Conservation (phyloP, 2,888 invertebrate species). For the Plagodis dolabraria region DNA sequence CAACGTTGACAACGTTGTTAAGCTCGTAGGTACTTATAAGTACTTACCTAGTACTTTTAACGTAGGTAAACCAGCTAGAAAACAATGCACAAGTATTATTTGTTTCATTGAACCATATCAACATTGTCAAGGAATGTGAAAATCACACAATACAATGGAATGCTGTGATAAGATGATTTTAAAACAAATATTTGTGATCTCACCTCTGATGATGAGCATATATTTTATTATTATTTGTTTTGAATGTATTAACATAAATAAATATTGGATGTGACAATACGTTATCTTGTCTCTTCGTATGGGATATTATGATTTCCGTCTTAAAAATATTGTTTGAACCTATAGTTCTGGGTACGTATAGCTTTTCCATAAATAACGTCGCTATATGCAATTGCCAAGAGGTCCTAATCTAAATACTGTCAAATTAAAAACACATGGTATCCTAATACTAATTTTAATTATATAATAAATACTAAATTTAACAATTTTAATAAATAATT, state of each 20-base stretch:
- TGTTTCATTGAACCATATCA: slow-evolving; percentile 9
- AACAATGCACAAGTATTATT: slow-evolving; percentile 9
- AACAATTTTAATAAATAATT: too few species aligned
- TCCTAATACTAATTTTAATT: too few species aligned
- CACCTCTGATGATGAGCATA: slow-evolving; percentile 8
- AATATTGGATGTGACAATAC: slow-evolving; percentile 5
- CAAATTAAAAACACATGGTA: too few species aligned
- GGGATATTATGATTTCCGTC: slow-evolving; percentile 3
- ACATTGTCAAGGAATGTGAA: slow-evolving; percentile 24
- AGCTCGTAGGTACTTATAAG: too few species aligned
- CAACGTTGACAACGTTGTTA: too few species aligned
- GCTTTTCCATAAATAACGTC: too few species aligned
- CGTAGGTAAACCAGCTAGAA: background rate
- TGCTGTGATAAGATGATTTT: slow-evolving; percentile 47
- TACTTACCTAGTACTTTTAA: too few species aligned
- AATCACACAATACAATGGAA: slow-evolving; percentile 46
- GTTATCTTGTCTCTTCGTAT: slow-evolving; percentile 9
- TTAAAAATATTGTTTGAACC: slow-evolving; percentile 2
- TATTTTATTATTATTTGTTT: slow-evolving; percentile 9
- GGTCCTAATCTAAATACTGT: too few species aligned
- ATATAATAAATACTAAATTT: too few species aligned
- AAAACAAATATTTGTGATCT: slow-evolving; percentile 25
- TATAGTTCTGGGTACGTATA: too few species aligned
- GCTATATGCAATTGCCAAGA: too few species aligned
- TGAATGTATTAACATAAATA: slow-evolving; percentile 16